These are phyloP conservation scores for Hyposmocoma kahamanoa DNA, from an alignment of 1,140 invertebrate genomes.

Conservation along the genomic window DNA sequence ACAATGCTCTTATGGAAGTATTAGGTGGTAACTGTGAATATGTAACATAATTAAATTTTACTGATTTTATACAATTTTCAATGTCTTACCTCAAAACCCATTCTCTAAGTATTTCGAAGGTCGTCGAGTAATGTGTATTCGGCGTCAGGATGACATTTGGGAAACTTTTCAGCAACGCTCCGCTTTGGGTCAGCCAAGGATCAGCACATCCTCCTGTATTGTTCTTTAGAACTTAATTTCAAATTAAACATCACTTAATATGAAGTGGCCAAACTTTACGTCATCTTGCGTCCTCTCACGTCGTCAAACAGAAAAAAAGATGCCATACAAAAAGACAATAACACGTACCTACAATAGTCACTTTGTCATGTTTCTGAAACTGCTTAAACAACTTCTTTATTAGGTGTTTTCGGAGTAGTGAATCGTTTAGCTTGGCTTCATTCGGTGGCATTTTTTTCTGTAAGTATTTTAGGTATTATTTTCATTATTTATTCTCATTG, in stretches of 20 bases:
- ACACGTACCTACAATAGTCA: slow-evolving; percentile 44
- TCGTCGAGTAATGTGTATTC: slow-evolving; percentile 29
- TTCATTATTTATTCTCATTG: too few species aligned
- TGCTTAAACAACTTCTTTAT: slow-evolving; percentile 22
- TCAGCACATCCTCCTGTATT: slow-evolving; percentile 34
- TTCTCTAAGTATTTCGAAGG: slow-evolving; percentile 28
- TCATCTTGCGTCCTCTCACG: too few species aligned
- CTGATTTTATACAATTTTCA: too few species aligned
- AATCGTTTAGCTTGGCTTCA: background rate
- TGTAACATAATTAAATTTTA: too few species aligned
- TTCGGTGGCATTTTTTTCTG: background rate
- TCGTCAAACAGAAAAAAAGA: too few species aligned
- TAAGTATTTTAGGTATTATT: too few species aligned
- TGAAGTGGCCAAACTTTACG: background rate
- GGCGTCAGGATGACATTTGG: slow-evolving; percentile 32
- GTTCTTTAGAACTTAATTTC: too few species aligned
- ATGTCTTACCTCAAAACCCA: slow-evolving; percentile 37
- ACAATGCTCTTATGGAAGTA: too few species aligned
- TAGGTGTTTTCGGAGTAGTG: background rate
- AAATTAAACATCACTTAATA: too few species aligned
- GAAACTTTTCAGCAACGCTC: slow-evolving; percentile 31
- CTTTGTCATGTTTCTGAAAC: slow-evolving; percentile 29
- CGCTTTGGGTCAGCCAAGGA: slow-evolving; percentile 37
- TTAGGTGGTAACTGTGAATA: too few species aligned
- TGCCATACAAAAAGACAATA: too few species aligned